Conservation (phyloP, 2,797 vertebrate genomes). For the Harpagifer antarcticus region DNA sequence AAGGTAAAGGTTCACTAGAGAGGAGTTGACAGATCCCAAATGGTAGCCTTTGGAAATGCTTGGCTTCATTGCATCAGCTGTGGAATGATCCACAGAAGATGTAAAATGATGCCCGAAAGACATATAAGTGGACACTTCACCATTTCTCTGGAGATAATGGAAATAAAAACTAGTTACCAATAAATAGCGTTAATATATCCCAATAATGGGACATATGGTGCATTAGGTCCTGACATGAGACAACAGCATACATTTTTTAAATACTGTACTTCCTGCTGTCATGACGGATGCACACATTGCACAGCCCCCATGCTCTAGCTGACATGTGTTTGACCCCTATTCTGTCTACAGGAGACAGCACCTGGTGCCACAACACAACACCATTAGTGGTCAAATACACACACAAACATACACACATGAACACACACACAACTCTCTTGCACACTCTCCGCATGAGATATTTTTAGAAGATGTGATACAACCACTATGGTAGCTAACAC, state of each 20-base stretch:
- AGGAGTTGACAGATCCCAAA: constrained; percentile 72
- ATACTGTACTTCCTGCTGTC: constrained; percentile 11
- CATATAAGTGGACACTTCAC: constrained; percentile 24
- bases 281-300: constrained; percentile 51
- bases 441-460: constrained; percentile 55
- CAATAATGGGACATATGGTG: constrained; percentile 16
- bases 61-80: constrained; percentile 68
- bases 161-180: constrained; percentile 32
- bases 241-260: constrained; percentile 49
- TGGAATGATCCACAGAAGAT: constrained; percentile 52
- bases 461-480: constrained; percentile 69
- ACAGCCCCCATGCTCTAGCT: constrained; percentile 39
- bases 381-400: constrained; percentile 76
- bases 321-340: constrained; percentile 77
- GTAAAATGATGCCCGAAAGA: constrained; percentile 51
- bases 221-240: constrained; percentile 52
- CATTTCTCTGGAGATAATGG: constrained; percentile 7
- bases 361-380: constrained; percentile 73
- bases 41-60: constrained; percentile 61
- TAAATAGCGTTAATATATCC: constrained; percentile 31
- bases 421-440: constrained; percentile 22
- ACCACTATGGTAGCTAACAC: constrained; percentile 58
- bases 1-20: constrained; percentile 63
- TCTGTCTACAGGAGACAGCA: constrained; percentile 69
- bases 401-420: constrained; percentile 30